These are phyloP conservation scores for Eupithecia subumbrata DNA, from an alignment of 2,888 invertebrate genomes.

Conservation along the genomic window DNA sequence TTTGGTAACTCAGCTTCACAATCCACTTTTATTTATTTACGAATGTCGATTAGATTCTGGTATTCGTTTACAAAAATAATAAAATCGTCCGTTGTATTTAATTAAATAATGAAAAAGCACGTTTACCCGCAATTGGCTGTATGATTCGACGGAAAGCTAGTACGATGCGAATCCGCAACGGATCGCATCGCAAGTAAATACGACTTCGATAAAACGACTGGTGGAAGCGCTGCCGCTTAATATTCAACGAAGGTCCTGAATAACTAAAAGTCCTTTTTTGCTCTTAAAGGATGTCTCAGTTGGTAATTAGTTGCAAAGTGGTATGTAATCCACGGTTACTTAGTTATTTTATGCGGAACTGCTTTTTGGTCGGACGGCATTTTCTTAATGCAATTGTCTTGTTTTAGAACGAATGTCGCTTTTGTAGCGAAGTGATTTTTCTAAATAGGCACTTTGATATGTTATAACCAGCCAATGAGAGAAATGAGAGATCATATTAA, in stretches of 20 bases:
- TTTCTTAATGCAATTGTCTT: not conserved
- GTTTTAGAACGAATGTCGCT: not conserved
- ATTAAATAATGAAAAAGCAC: not conserved
- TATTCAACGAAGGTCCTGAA: conserved; percentile 43
- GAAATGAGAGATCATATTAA: not conserved
- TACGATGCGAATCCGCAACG: not conserved
- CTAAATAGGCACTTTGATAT: not conserved
- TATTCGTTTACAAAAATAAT: not conserved
- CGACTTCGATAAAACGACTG: conserved; percentile 17
- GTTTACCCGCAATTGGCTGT: not conserved
- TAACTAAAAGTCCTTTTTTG: conserved; percentile 43
- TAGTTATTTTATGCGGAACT: conserved; percentile 13
- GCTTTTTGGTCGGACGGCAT: not conserved
- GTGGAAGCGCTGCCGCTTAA: conserved; percentile 30
- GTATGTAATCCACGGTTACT: conserved; percentile 24
- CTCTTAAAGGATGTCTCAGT: conserved; percentile 35
- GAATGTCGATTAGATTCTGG: not conserved
- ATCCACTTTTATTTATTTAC: not conserved
- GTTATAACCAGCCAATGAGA: not conserved
- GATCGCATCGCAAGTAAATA: not conserved
- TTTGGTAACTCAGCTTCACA: not conserved
- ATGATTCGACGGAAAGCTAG: not conserved
- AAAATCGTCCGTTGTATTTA: not conserved
- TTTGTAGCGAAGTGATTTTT: not conserved
- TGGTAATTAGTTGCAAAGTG: conserved; percentile 36